These are phyloP conservation scores for Paraescarpia echinospica DNA, from an alignment of 1,140 invertebrate species.

Conservation along the genomic window DNA sequence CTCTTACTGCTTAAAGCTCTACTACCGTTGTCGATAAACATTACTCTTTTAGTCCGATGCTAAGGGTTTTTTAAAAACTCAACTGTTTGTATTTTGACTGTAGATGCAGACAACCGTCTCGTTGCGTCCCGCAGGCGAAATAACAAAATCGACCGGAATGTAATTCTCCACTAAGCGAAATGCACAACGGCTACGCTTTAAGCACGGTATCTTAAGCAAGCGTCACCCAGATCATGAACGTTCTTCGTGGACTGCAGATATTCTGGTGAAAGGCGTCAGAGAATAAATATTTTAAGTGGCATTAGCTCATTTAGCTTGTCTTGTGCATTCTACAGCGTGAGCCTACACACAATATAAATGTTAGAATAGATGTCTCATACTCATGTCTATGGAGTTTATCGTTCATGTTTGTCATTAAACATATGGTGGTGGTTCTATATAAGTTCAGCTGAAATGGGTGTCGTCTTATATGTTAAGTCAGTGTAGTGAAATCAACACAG, in stretches of 20 bases:
- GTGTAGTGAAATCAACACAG: background rate
- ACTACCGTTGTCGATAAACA: too few species aligned
- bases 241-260: background rate
- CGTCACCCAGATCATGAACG: background rate
- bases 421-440: too few species aligned
- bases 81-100: background rate
- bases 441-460: too few species aligned
- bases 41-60: too few species aligned
- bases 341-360: background rate
- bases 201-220: background rate
- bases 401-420: too few species aligned
- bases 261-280: background rate
- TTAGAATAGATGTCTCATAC: background rate
- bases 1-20: too few species aligned
- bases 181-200: background rate
- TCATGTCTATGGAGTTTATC: background rate
- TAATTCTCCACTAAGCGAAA: background rate
- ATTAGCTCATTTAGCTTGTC: background rate
- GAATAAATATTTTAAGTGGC: background rate
- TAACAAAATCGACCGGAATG: background rate
- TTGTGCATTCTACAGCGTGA: background rate
- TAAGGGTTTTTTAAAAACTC: background rate
- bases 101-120: background rate
- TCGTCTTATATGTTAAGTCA: background rate
- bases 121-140: background rate